These are phyloP conservation scores for Melanaphis sacchari DNA, from an alignment of 1,140 invertebrate genomes.

Conservation along the genomic window DNA sequence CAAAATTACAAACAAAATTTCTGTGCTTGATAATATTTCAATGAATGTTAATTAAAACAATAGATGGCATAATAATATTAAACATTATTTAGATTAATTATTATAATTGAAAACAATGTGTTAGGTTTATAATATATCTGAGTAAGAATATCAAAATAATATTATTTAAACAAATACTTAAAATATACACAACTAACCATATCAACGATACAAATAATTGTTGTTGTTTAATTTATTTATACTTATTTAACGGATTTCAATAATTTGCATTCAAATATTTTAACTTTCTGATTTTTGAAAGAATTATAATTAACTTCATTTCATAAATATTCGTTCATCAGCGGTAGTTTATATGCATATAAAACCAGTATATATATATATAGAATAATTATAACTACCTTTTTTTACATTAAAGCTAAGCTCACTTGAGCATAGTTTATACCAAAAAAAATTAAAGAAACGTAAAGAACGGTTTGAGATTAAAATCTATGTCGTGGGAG, in stretches of 20 bases:
- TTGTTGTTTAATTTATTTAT: background rate
- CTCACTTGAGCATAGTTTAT: background rate
- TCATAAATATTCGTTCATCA: background rate
- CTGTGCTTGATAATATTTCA: background rate
- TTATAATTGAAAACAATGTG: background rate
- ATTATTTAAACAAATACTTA: background rate
- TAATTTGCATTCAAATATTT: background rate
- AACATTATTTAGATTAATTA: background rate
- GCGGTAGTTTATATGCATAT: background rate
- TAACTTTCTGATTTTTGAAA: background rate
- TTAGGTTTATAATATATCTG: background rate
- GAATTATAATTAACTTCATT: background rate
- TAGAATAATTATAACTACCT: background rate
- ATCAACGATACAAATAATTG: background rate
- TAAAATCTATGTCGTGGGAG: background rate
- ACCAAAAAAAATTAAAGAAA: background rate
- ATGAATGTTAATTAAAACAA: background rate
- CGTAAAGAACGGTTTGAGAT: background rate
- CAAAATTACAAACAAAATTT: background rate
- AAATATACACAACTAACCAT: background rate
- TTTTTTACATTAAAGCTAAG: conserved; percentile 5
- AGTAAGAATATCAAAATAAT: background rate
- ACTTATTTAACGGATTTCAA: background rate
- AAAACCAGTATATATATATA: background rate
- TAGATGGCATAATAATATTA: background rate